Conservation (phyloP, 2,888 invertebrate genomes). For the Apamea anceps region DNA sequence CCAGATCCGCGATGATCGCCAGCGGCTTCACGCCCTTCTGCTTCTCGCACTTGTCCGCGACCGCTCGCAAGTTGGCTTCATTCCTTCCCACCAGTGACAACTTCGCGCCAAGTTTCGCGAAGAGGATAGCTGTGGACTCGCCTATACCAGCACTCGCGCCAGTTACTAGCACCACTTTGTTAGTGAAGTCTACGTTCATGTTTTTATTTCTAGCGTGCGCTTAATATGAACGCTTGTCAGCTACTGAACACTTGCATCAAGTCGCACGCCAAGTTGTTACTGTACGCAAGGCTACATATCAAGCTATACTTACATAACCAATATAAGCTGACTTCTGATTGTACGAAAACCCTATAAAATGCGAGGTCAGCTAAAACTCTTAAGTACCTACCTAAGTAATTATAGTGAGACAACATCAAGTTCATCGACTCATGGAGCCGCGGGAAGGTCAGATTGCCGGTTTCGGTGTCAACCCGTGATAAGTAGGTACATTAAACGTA, state of each 20-base stretch:
- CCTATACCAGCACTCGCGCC: conserved; percentile 78
- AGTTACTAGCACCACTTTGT: conserved; percentile 75
- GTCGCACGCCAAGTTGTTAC: neutral
- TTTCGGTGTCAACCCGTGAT: neutral
- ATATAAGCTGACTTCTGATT: too few species aligned
- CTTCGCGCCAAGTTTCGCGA: conserved; percentile 71
- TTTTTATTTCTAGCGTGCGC: conserved; percentile 18
- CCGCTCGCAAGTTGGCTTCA: conserved; percentile 65
- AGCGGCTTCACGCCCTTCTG: conserved; percentile 67
- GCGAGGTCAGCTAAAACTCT: too few species aligned
- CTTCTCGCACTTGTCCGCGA: conserved; percentile 66
- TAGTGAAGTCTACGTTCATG: conserved; percentile 64
- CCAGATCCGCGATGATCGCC: conserved; percentile 71
- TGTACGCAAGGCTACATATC: neutral
- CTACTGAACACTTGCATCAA: conserved; percentile 17
- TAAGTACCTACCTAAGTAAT: neutral
- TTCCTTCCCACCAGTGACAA: conserved; percentile 72
- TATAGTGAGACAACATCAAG: conserved; percentile 12
- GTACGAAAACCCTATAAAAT: too few species aligned
- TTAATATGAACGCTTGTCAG: conserved; percentile 6
- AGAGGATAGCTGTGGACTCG: conserved; percentile 70
- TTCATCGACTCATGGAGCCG: conserved; percentile 26
- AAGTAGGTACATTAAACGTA: neutral
- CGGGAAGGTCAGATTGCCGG: neutral
- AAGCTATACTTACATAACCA: too few species aligned